These are phyloP conservation scores for Sylvicola cinctus DNA, from an alignment of 2,888 invertebrate genomes.

Conservation along the genomic window DNA sequence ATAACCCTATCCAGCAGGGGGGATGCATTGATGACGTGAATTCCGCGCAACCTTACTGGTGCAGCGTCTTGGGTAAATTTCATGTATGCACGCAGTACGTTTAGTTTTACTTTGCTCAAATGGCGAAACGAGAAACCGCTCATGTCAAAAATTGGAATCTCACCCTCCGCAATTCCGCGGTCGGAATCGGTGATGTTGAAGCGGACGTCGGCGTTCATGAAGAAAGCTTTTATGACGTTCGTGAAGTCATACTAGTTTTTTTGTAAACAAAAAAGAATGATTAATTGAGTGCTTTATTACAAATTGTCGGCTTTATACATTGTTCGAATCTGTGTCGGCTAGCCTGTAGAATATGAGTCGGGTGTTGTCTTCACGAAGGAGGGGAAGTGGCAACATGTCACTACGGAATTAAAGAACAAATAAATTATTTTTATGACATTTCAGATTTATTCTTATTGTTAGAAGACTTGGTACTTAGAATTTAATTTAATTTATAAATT, in stretches of 20 bases:
- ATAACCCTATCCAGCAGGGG: constrained; percentile 41
- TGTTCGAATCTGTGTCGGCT: constrained; percentile 36
- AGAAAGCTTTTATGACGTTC: constrained; percentile 45
- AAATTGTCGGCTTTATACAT: constrained; percentile 13
- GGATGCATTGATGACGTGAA: constrained; percentile 44
- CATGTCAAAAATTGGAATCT: constrained; percentile 51
- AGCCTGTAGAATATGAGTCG: constrained; percentile 44
- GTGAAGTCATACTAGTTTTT: constrained; percentile 34
- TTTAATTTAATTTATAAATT: no score
- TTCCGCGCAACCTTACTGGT: constrained; percentile 40
- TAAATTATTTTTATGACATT: no score
- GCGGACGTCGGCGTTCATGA: constrained; percentile 49
- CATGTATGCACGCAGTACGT: constrained; percentile 46
- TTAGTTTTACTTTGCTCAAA: constrained; percentile 37
- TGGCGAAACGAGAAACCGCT: constrained; percentile 40
- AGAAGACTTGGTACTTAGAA: no score
- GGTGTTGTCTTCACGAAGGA: constrained; percentile 25
- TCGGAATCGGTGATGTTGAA: constrained; percentile 32
- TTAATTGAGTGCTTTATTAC: neutral
- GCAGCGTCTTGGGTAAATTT: constrained; percentile 52
- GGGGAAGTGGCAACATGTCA: neutral
- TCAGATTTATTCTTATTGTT: no score
- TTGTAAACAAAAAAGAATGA: neutral
- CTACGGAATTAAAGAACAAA: no score
- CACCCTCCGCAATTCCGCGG: constrained; percentile 38